These are phyloP conservation scores for Bucco capensis DNA, from an alignment of 2,113 vertebrate species.

Conservation along the genomic window DNA sequence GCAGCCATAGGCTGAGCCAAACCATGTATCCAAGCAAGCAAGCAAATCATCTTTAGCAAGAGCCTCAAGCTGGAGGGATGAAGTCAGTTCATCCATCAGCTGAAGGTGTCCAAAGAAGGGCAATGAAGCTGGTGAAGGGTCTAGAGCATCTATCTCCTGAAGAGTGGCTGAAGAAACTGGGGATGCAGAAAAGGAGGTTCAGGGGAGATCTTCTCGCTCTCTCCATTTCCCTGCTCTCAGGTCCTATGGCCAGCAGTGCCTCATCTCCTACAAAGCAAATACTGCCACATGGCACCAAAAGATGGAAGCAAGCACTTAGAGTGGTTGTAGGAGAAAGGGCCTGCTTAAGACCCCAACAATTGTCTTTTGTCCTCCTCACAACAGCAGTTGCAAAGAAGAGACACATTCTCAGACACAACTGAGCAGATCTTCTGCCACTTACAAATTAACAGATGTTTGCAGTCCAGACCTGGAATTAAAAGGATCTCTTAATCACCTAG, in stretches of 20 bases:
- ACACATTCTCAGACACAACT: conserved; percentile 1
- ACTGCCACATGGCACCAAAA: neutral
- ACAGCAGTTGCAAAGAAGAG: neutral
- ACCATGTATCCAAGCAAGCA: neutral
- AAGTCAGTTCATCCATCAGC: neutral
- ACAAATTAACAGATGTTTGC: conserved; percentile 21
- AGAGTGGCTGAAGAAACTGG: too few species aligned
- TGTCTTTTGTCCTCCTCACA: neutral
- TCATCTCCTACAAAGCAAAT: neutral
- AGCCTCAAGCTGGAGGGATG: neutral
- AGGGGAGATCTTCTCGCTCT: too few species aligned
- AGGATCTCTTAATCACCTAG: neutral
- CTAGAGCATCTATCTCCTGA: too few species aligned
- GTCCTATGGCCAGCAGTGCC: neutral
- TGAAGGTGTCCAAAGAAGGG: neutral
- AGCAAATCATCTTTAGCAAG: accelerated
- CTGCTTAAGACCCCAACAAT: neutral
- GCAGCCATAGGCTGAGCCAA: neutral
- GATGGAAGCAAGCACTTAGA: neutral
- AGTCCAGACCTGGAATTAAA: conserved; percentile 1
- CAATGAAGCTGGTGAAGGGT: too few species aligned
- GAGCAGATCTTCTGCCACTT: conserved; percentile 9
- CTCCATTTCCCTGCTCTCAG: neutral
- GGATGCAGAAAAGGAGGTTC: too few species aligned
- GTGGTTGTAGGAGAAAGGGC: neutral